These are phyloP conservation scores for Elaphurus davidianus DNA, from an alignment of 2,113 vertebrate species.

Conservation along the genomic window DNA sequence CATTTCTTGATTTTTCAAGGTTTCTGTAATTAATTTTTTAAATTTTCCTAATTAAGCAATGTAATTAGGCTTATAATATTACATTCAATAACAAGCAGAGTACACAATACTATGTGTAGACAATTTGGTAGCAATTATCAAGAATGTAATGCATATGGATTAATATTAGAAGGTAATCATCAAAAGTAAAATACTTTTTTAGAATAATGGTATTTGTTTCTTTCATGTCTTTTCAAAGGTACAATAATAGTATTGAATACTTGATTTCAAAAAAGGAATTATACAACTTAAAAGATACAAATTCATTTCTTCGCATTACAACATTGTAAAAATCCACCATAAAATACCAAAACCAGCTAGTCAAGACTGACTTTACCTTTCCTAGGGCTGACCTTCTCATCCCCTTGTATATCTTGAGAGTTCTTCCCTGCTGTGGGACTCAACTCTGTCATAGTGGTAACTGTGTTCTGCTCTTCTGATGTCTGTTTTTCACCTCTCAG, in stretches of 20 bases:
- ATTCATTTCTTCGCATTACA: background rate
- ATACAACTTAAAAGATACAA: background rate
- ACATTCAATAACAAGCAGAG: background rate
- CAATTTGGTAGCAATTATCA: background rate
- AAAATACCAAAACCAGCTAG: background rate
- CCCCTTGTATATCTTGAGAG: background rate
- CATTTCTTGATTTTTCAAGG: background rate
- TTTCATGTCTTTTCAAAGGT: background rate
- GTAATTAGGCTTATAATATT: background rate
- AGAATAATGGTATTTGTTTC: background rate
- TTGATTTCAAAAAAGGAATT: background rate
- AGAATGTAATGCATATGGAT: background rate
- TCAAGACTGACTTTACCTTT: conserved; percentile 9
- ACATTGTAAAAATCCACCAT: background rate
- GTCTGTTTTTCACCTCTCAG: background rate
- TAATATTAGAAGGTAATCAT: background rate
- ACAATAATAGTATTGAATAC: background rate
- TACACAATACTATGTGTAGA: background rate
- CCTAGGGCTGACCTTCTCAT: background rate
- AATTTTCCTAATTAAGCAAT: background rate
- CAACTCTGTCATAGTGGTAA: background rate
- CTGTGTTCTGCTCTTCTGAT: background rate
- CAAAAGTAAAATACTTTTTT: background rate
- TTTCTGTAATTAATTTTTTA: background rate
- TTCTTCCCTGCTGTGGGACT: background rate